phyloP scores from a whole-genome alignment of 2,888 invertebrate genomes.

The Allophyes oxyacanthae region DNA sequence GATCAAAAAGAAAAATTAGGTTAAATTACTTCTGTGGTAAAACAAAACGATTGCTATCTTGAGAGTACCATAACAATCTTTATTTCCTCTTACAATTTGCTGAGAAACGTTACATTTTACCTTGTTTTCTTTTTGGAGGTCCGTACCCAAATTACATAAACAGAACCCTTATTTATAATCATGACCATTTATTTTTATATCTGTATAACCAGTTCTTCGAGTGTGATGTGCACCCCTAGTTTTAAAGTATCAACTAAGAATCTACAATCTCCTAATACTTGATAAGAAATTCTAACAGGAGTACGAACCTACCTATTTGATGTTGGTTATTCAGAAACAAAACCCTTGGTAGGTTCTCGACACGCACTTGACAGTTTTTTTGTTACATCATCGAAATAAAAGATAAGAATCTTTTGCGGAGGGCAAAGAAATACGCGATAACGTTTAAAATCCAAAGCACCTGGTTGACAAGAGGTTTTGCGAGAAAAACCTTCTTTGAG shows the following conservation, averaged over 20 bases:
- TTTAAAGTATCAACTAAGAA: too few species aligned
- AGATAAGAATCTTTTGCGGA: constrained; percentile 26
- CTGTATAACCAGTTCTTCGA: too few species aligned
- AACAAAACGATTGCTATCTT: background rate
- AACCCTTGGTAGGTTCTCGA: too few species aligned
- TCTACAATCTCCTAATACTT: too few species aligned
- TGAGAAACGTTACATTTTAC: background rate
- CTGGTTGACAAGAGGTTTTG: constrained; percentile 44
- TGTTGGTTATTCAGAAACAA: too few species aligned
- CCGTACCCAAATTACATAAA: too few species aligned
- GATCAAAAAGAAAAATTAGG: too few species aligned
- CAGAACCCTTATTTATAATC: too few species aligned
- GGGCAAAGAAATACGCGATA: constrained; percentile 33
- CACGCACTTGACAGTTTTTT: constrained; percentile 4
- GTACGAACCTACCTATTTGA: too few species aligned
- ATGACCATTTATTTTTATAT: too few species aligned
- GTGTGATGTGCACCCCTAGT: too few species aligned
- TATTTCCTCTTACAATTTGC: background rate
- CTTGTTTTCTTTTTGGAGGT: background rate
- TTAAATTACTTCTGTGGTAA: background rate
- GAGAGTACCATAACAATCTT: background rate
- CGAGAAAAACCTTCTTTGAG: constrained; percentile 30
- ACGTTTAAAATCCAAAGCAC: constrained; percentile 48
- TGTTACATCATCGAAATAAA: constrained; percentile 25
- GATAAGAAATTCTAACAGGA: too few species aligned